Evolutionary conservation across 2,888 invertebrate genomes (phyloP).

Genomic region (Tuberolachnus salignus): DNA sequence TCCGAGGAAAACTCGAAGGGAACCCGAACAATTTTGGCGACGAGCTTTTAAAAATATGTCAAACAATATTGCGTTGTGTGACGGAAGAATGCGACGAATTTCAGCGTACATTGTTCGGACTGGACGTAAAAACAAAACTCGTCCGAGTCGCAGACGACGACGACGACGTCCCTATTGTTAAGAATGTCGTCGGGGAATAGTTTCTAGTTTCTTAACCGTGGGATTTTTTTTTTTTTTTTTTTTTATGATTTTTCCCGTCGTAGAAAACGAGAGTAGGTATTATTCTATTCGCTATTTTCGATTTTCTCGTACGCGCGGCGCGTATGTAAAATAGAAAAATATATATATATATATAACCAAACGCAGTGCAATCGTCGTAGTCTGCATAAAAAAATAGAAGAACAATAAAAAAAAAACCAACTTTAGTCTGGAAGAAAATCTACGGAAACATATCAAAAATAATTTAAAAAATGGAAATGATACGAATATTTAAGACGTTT

Average conservation of each 20-base stretch:
- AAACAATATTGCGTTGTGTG: neutral
- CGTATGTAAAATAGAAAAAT: neutral
- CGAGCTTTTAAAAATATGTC: constrained; percentile 4
- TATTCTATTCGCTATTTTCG: neutral
- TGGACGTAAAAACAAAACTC: constrained; percentile 23
- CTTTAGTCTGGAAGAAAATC: too few species aligned
- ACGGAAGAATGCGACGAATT: neutral
- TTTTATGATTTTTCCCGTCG: neutral
- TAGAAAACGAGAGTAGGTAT: constrained; percentile 21
- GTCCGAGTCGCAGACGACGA: neutral
- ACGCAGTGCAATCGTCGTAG: too few species aligned
- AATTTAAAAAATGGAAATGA: too few species aligned
- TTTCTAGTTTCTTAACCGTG: constrained; percentile 3
- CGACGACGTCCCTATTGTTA: constrained; percentile 10
- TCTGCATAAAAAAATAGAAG: too few species aligned
- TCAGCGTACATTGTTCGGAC: neutral
- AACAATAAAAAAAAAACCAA: too few species aligned
- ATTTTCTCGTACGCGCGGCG: neutral
- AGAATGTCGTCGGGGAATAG: neutral
- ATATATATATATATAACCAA: too few species aligned
- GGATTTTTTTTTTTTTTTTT: neutral
- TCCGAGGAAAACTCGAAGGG: neutral
- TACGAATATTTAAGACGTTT: too few species aligned
- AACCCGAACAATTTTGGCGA: neutral
- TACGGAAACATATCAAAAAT: too few species aligned